Percentiles rank a stretch among this genome's conserved stretches.
Evolutionary conservation across 2,888 invertebrate species (phyloP).

Genomic region (Meloe dianella): DNA sequence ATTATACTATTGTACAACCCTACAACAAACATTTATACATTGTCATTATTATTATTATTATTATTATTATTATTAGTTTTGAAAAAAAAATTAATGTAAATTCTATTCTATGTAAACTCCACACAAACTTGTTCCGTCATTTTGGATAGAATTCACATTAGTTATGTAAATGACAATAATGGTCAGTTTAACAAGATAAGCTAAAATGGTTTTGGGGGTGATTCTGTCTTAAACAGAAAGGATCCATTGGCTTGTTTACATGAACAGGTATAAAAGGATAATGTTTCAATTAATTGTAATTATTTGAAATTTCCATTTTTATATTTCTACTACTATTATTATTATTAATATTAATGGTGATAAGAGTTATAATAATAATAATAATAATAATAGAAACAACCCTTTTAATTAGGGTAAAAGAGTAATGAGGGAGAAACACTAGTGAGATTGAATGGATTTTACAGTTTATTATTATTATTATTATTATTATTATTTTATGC

Average conservation of each 20-base stretch:
- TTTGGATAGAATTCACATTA: conserved; percentile 44
- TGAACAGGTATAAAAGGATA: background rate
- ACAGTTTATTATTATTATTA: background rate
- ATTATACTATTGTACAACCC: conserved; percentile 51
- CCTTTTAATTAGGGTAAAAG: background rate
- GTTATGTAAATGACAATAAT: conserved; percentile 41
- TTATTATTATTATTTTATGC: conserved; percentile 17
- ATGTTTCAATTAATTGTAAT: background rate
- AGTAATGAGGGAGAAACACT: background rate
- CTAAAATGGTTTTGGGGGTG: conserved; percentile 43
- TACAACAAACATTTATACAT: conserved; percentile 57
- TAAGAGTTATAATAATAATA: background rate
- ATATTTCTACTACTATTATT: no score
- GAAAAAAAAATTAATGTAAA: conserved; percentile 40
- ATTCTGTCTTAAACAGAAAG: conserved; percentile 27
- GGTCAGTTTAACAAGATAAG: conserved; percentile 29
- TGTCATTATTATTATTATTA: conserved; percentile 22
- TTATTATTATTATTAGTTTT: conserved; percentile 6
- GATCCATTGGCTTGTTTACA: background rate
- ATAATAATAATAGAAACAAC: background rate
- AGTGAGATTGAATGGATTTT: background rate
- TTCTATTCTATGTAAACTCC: conserved; percentile 41
- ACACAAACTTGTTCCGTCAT: conserved; percentile 31
- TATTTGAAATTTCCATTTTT: background rate
- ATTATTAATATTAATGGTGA: background rate